Evolutionary conservation across 2,888 invertebrate genomes (phyloP).

Genomic region (Argyra leucocephala): DNA sequence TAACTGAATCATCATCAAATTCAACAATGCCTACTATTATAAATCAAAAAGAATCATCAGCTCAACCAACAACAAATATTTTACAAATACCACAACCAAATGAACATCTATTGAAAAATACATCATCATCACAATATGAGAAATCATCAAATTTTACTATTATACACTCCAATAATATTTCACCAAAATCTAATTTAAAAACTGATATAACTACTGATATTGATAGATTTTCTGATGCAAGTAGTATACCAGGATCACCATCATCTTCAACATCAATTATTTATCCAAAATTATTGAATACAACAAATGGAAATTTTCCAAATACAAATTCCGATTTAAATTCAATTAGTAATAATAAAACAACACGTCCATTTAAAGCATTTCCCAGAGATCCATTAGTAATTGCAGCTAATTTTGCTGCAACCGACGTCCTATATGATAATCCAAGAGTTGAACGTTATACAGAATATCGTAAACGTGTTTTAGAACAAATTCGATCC

Average conservation of each 20-base stretch:
- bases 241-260: conserved; percentile 23
- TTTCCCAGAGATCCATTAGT: conserved; percentile 61
- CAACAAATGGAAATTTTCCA: background rate
- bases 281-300: conserved; percentile 26
- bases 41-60: conserved; percentile 15
- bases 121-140: background rate
- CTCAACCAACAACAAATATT: conserved; percentile 18
- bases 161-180: background rate
- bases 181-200: conserved; percentile 7
- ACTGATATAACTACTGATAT: conserved; percentile 19
- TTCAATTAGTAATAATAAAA: conserved; percentile 36
- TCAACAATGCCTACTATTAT: conserved; percentile 12
- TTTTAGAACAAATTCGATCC: conserved; percentile 54
- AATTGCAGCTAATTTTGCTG: conserved; percentile 50
- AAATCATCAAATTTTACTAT: background rate
- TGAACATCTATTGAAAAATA: conserved; percentile 13
- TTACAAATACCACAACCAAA: conserved; percentile 19
- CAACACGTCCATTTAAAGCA: conserved; percentile 57
- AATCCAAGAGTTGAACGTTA: conserved; percentile 58
- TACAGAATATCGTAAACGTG: conserved; percentile 56
- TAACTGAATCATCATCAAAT: conserved; percentile 14
- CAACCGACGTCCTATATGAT: conserved; percentile 46
- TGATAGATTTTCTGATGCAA: conserved; percentile 16
- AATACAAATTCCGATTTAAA: conserved; percentile 10
- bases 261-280: conserved; percentile 19